Percentiles rank a stretch among this genome's conserved stretches.
phyloP scores from a whole-genome alignment of 2,888 invertebrate species.

The Kryphioiulus occultus region DNA sequence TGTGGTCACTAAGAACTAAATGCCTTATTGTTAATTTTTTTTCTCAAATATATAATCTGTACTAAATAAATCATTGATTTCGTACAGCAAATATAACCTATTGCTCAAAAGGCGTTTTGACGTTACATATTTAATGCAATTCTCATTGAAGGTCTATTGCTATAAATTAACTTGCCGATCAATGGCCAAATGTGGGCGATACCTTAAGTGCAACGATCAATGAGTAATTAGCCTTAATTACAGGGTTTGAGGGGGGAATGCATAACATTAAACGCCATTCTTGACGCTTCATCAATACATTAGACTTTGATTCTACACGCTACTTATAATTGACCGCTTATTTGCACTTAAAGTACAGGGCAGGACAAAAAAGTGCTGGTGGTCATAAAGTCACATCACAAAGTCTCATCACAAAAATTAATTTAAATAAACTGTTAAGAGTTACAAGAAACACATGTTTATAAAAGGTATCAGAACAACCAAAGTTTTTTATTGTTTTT shows the following conservation, averaged over 20 bases:
- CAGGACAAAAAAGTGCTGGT: neutral
- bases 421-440: no score
- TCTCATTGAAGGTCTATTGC: neutral
- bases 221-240: constrained; percentile 31
- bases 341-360: neutral
- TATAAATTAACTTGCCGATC: neutral
- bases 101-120: neutral
- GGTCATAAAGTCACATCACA: no score
- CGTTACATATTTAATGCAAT: neutral
- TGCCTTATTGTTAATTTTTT: neutral
- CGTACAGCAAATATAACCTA: neutral
- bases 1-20: neutral
- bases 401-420: no score
- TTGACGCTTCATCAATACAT: neutral
- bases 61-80: neutral
- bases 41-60: neutral
- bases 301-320: neutral
- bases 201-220: neutral
- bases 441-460: no score
- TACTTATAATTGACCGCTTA: constrained; percentile 6
- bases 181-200: constrained; percentile 1
- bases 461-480: no score
- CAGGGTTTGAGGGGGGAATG: neutral
- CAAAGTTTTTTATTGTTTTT: no score
- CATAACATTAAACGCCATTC: neutral